These are phyloP conservation scores for Poecilia gillii DNA, from an alignment of 2,797 vertebrate species.

Conservation along the genomic window DNA sequence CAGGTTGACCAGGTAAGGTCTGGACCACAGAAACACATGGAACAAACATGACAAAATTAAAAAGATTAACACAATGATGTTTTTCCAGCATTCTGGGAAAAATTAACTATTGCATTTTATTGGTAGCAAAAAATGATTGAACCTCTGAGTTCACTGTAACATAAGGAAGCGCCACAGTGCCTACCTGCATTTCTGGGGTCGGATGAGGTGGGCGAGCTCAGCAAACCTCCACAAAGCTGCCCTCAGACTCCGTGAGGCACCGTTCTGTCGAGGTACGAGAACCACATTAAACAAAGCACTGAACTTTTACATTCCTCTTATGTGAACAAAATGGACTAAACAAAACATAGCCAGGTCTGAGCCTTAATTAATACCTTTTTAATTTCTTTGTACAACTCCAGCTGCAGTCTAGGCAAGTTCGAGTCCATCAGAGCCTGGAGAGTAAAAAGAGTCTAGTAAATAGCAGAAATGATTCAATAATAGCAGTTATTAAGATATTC, in stretches of 20 bases:
- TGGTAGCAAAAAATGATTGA: not conserved
- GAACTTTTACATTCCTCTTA: not conserved
- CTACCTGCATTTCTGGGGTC: conserved; percentile 99
- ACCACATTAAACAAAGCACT: conserved; percentile 1
- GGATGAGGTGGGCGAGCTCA: conserved; percentile 94
- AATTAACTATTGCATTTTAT: not conserved
- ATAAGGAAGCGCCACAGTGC: not conserved
- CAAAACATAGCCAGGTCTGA: not conserved
- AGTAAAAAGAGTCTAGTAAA: conserved; percentile 7
- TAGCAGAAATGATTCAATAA: not conserved
- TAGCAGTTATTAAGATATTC: not conserved
- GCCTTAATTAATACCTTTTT: conserved; percentile 87
- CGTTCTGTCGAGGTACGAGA: conserved; percentile 83
- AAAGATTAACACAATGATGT: not conserved
- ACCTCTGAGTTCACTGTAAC: not conserved
- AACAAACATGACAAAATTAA: not conserved
- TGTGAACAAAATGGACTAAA: not conserved
- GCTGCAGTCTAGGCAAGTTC: conserved; percentile 92
- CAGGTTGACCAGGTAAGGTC: conserved; percentile 95
- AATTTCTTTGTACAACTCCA: conserved; percentile 98
- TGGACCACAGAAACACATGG: conserved; percentile 48
- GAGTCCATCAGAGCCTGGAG: conserved; percentile 96
- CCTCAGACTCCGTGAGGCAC: conserved; percentile 92
- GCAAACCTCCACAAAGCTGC: conserved; percentile 98
- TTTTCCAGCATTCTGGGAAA: not conserved